phyloP scores from a whole-genome alignment of 1,140 invertebrate genomes.

The Drosophila kohkoa region DNA sequence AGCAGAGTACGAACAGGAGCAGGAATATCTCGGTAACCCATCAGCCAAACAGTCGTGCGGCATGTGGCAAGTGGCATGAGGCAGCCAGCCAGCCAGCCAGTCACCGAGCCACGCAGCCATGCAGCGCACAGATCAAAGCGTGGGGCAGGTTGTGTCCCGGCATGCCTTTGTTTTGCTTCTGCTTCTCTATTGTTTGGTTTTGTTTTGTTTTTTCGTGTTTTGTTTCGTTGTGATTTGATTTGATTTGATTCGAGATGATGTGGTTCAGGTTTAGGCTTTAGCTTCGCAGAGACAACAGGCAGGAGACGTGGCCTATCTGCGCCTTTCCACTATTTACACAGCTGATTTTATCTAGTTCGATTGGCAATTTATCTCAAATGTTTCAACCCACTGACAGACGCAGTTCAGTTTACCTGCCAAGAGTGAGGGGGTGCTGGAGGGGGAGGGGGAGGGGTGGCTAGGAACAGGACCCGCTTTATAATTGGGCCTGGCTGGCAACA shows the following conservation, averaged over 20 bases:
- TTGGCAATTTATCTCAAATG: constrained; percentile 81
- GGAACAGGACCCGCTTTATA: constrained; percentile 43
- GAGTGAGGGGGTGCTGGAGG: background rate
- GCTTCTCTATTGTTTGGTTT: constrained; percentile 19
- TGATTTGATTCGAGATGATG: constrained; percentile 38
- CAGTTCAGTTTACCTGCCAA: constrained; percentile 19
- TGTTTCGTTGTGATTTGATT: constrained; percentile 48
- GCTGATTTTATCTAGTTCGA: constrained; percentile 81
- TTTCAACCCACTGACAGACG: constrained; percentile 38
- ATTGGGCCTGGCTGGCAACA: constrained; percentile 54
- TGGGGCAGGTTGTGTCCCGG: constrained; percentile 7
- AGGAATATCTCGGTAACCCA: constrained; percentile 50
- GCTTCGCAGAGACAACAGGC: constrained; percentile 11
- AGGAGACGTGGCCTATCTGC: constrained; percentile 60
- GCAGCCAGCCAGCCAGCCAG: background rate
- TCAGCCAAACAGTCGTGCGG: constrained; percentile 18
- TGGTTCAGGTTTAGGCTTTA: constrained; percentile 4
- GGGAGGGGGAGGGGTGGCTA: background rate
- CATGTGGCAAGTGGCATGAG: too few relatives aligned
- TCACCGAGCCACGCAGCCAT: constrained; percentile 28
- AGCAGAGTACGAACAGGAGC: constrained; percentile 1
- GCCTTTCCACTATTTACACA: constrained; percentile 79
- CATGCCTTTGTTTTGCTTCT: constrained; percentile 15
- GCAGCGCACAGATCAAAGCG: constrained; percentile 60
- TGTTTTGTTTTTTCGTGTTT: constrained; percentile 20